Evolutionary conservation across 2,888 invertebrate genomes (phyloP), one percentile per base, ranked within the genome.

Genomic region (Neocrepidodera transversa): DNA sequence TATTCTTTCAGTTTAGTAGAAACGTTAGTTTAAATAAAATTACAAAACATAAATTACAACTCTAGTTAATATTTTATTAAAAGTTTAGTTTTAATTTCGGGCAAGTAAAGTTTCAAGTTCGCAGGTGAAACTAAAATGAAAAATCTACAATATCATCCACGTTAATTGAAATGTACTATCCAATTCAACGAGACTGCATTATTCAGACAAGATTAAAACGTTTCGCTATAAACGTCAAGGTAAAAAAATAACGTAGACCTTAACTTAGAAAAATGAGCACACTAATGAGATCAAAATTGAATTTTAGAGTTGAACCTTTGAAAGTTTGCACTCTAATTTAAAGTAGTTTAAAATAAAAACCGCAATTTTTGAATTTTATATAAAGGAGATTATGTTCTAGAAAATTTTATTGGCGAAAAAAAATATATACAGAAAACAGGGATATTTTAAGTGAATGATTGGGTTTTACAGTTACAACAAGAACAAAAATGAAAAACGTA

Each of bases 191-290:
- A 13, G 10, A 17, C 42, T 53, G 20, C 35, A 53, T 43, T 43
- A 53, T 53, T 53, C 53, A 53, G 43, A 23, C 28, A 35, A 42
- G 35, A 53, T 53, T 53, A 53, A 54, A 52, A 52, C n/a, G 47
- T 10, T 49, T 1, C 42, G 23, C 28, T 26, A n/a, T 13, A 6
- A 40, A 52, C 18, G 38, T 23, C 40, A 42, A 28, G 55, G 28
- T 17, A n/a, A 26, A 55, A 48, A 47, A 47, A 36, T 13, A 35
- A 38, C 11, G 14, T 35, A n/a, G 36, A 26, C 35, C 23, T 16
- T 51, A 51, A 51, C 40, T 16, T 16, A 11, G 30, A 40, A 51
- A 51, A 40, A 51, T 40, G 38, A 38, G 28, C 11, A 40, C 40
- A 40, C 30, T 40, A 51, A 51, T 26, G 51, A 23, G 40, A 51